Base-by-base conservation (phyloP, 2,113 vertebrate species). In the Hirundichthys speculiger region DNA sequence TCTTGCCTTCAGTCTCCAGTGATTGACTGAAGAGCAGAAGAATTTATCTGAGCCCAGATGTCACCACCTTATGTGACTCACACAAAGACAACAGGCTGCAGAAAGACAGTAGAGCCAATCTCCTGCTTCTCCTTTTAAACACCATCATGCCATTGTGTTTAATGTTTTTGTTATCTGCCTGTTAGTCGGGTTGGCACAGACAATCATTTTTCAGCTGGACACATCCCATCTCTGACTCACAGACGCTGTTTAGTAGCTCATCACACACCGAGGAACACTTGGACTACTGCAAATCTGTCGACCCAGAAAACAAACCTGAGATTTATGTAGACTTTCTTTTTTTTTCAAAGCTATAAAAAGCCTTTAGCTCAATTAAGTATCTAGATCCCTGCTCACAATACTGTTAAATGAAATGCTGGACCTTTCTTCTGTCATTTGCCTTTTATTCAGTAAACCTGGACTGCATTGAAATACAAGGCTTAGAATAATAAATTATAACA, bases 61-160 rank as follows among this genome's bases (percentile, higher is more conserved):
- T 71, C 75, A 72, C 39, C 47, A 39, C 65, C 53, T 78, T 34
- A 18, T 65, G 73, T 83, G 84, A 80, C 54, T 82, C 57, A 67
- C 39, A 69, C 13, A 43, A 52, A 58, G 34, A 79, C 52, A 79
- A 78, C 25, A 63, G 50, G 30, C 48, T 14, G 19, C 34, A 50
- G 59, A 77, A 50, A 75, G 63, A 69, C 69, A 56, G 78, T 34
- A 56, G 69, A 80, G 73, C 74, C 64, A 80, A 74, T 62, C 22
- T 52, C 40, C 51, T 34, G 64, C 68, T 68, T 73, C 65, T 82
- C 69, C 66, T 73, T n/a, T 15, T 48, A 58, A 45, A 72, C 62
- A 61, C 48, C 22, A 57, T 34, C 19, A 19, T 56, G 47, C n/a
- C 12, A 50, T 61, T 72, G 47, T 60, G n/a, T 70, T 30, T 22